phyloP scores from a whole-genome alignment of 2,888 invertebrate species.

The Campoplex capitator region DNA sequence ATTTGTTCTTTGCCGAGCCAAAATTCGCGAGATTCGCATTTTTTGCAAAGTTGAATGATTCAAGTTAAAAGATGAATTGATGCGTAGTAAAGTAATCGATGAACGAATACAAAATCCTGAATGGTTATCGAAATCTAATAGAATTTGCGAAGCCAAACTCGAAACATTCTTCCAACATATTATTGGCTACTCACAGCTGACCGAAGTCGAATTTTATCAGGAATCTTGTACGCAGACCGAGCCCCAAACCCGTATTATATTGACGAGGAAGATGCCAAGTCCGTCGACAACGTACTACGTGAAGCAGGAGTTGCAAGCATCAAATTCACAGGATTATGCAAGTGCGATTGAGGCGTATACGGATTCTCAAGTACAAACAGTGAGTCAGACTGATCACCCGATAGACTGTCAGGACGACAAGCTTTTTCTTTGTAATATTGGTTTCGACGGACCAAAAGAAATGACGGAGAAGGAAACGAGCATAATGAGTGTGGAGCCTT shows the following conservation, averaged over 20 bases:
- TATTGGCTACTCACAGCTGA: neutral
- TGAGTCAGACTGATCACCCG: conserved; percentile 30
- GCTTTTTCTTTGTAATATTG: conserved; percentile 75
- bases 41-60: neutral
- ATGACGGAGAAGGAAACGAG: conserved; percentile 60
- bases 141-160: neutral
- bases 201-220: conserved; percentile 70
- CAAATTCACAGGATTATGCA: conserved; percentile 69
- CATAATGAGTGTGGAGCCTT: conserved; percentile 46
- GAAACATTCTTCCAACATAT: conserved; percentile 1
- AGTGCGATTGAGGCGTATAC: conserved; percentile 76
- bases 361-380: conserved; percentile 58
- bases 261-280: conserved; percentile 74
- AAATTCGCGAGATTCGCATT: neutral
- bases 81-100: neutral
- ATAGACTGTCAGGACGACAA: conserved; percentile 74
- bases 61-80: neutral
- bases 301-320: conserved; percentile 78
- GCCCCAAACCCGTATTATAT: conserved; percentile 74
- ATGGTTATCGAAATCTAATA: no score
- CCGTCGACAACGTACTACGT: conserved; percentile 78
- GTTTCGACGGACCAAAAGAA: conserved; percentile 69
- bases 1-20: neutral
- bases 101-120: neutral
- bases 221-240: conserved; percentile 82